These are phyloP conservation scores for Gouania willdenowi DNA, from an alignment of 2,797 vertebrate species.

Conservation along the genomic window DNA sequence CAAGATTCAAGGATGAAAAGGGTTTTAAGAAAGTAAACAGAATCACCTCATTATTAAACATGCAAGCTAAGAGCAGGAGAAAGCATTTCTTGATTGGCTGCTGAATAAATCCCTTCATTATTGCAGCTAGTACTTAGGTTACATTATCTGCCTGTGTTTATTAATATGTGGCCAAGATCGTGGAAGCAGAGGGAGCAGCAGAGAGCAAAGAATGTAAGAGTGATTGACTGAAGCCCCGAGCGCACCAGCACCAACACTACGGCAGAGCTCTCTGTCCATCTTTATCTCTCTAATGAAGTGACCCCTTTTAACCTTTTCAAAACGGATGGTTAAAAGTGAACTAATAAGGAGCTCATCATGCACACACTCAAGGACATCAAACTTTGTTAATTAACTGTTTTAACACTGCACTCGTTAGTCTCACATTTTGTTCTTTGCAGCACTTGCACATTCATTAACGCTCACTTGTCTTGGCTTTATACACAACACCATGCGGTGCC, in stretches of 20 bases:
- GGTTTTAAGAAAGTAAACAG: conserved; percentile 53
- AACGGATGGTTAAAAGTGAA: conserved; percentile 18
- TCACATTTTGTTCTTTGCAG: background rate
- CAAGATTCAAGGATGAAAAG: conserved; percentile 36
- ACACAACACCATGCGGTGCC: conserved; percentile 2
- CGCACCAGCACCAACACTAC: conserved; percentile 39
- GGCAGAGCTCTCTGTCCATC: conserved; percentile 7
- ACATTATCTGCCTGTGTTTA: conserved; percentile 50
- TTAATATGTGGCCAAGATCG: conserved; percentile 49
- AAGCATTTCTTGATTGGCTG: conserved; percentile 26
- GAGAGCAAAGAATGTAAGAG: conserved; percentile 31
- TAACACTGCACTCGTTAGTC: background rate
- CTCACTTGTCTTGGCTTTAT: conserved; percentile 5
- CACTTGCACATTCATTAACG: background rate
- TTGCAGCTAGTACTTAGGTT: conserved; percentile 36
- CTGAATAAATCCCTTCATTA: conserved; percentile 40
- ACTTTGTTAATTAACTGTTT: background rate
- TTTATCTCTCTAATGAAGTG: conserved; percentile 48
- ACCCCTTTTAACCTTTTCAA: conserved; percentile 44
- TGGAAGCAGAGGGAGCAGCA: conserved; percentile 40
- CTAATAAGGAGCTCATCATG: conserved; percentile 11
- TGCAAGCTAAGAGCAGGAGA: conserved; percentile 29
- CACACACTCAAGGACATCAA: conserved; percentile 8
- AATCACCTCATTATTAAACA: conserved; percentile 55
- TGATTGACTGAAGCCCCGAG: conserved; percentile 35